Evolutionary conservation across 2,797 vertebrate species (phyloP).

Genomic region (Falco naumanni): DNA sequence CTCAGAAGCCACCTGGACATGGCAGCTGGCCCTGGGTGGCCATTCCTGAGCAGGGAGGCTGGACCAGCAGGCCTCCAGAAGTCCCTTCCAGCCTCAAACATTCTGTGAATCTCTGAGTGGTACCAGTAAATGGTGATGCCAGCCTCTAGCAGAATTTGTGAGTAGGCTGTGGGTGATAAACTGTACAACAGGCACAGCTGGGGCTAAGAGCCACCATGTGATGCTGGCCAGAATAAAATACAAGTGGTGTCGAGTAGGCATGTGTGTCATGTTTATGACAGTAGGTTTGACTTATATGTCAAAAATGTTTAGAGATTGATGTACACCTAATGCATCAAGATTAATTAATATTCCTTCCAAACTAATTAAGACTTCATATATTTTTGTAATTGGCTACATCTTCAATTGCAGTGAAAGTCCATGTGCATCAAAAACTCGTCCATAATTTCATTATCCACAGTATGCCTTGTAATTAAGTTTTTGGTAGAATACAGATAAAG

Average conservation of each 20-base stretch:
- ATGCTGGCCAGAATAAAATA: background rate
- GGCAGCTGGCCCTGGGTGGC: background rate
- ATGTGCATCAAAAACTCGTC: background rate
- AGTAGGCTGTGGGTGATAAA: background rate
- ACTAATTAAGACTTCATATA: background rate
- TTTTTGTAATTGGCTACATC: background rate
- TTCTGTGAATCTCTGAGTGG: background rate
- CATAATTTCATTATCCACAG: background rate
- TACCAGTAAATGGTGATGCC: background rate
- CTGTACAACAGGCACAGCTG: background rate
- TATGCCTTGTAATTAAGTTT: constrained; percentile 6
- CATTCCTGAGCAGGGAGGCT: background rate
- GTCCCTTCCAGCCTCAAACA: background rate
- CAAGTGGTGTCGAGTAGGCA: background rate
- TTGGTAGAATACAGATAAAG: background rate
- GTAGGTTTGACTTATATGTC: background rate
- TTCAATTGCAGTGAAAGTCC: background rate
- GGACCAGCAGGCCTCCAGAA: background rate
- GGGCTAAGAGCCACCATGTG: background rate
- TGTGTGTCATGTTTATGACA: background rate
- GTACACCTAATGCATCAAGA: background rate
- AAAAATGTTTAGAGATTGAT: background rate
- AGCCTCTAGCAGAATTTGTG: background rate
- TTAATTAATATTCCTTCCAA: constrained; percentile 18
- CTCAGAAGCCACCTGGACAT: background rate